Conservation (phyloP, 2,888 invertebrate species). For the Tupiocoris notatus region DNA sequence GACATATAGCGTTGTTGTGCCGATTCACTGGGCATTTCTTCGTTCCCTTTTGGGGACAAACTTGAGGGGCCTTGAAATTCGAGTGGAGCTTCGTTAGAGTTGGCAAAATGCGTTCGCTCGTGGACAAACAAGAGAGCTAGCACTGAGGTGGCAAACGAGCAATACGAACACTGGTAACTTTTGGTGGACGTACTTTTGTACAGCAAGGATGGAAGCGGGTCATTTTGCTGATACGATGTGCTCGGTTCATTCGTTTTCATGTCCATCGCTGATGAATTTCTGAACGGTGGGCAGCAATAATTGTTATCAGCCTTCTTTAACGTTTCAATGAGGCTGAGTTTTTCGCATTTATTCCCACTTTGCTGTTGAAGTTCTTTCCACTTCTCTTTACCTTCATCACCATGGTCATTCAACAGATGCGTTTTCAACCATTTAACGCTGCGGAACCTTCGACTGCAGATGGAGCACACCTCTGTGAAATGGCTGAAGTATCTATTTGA, state of each 20-base stretch:
- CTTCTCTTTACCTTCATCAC: slow-evolving; percentile 64
- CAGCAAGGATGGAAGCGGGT: slow-evolving; percentile 52
- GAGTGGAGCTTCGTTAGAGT: slow-evolving; percentile 43
- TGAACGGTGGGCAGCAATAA: slow-evolving; percentile 31
- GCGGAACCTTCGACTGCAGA: slow-evolving; percentile 83
- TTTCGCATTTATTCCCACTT: slow-evolving; percentile 41
- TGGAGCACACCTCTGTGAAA: slow-evolving; percentile 74
- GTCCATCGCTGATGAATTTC: neutral
- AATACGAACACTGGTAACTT: slow-evolving; percentile 85
- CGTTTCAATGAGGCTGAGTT: slow-evolving; percentile 27
- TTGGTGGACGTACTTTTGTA: slow-evolving; percentile 65
- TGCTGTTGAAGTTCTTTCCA: slow-evolving; percentile 60
- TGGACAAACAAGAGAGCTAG: slow-evolving; percentile 89
- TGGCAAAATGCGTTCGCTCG: slow-evolving; percentile 71
- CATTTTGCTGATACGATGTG: slow-evolving; percentile 42
- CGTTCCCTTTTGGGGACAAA: slow-evolving; percentile 60
- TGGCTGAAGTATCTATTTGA: slow-evolving; percentile 66
- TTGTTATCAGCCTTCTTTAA: slow-evolving; percentile 41
- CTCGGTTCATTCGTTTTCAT: slow-evolving; percentile 40
- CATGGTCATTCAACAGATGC: slow-evolving; percentile 83
- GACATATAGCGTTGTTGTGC: neutral
- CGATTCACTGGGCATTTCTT: slow-evolving; percentile 53
- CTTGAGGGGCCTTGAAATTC: slow-evolving; percentile 62
- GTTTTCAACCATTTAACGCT: slow-evolving; percentile 85
- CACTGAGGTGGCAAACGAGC: slow-evolving; percentile 84